These are phyloP conservation scores for Cotesia typhae DNA, from an alignment of 1,140 invertebrate species.

Conservation along the genomic window DNA sequence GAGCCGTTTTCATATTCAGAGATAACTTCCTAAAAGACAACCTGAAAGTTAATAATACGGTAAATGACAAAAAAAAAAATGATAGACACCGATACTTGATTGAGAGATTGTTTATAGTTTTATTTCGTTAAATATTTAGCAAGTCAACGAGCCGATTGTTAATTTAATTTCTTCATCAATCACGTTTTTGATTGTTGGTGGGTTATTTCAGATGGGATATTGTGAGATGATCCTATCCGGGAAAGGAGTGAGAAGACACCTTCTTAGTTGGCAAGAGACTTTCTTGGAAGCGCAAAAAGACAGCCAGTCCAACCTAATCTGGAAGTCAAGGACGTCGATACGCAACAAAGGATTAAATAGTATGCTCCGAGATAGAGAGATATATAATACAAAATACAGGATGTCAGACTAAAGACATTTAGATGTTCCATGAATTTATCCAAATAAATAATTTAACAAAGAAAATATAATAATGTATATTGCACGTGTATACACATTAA, in stretches of 20 bases:
- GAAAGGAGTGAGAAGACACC: background rate
- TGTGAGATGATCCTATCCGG: background rate
- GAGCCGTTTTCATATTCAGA: slow-evolving; percentile 1
- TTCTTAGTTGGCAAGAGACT: slow-evolving; percentile 9
- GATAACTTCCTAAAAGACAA: background rate
- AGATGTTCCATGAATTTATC: background rate
- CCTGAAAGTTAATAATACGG: background rate
- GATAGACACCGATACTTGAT: background rate
- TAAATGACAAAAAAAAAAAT: background rate
- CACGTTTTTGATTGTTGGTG: background rate
- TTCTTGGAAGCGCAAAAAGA: slow-evolving; percentile 36
- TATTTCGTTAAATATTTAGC: background rate
- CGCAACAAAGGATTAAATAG: slow-evolving; percentile 24
- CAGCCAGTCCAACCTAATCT: slow-evolving; percentile 33
- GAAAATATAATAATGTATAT: background rate
- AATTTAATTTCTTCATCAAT: slow-evolving; percentile 7
- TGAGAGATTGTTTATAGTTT: background rate
- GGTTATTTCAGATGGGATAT: background rate
- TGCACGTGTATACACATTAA: too few species aligned
- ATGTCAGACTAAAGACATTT: slow-evolving; percentile 11
- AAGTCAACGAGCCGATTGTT: background rate
- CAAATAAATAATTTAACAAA: slow-evolving; percentile 23
- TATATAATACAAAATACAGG: slow-evolving; percentile 5
- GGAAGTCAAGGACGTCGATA: slow-evolving; percentile 37
- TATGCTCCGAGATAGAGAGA: background rate